phyloP scores from a whole-genome alignment of 1,140 invertebrate genomes.

The Bombus affinis region DNA sequence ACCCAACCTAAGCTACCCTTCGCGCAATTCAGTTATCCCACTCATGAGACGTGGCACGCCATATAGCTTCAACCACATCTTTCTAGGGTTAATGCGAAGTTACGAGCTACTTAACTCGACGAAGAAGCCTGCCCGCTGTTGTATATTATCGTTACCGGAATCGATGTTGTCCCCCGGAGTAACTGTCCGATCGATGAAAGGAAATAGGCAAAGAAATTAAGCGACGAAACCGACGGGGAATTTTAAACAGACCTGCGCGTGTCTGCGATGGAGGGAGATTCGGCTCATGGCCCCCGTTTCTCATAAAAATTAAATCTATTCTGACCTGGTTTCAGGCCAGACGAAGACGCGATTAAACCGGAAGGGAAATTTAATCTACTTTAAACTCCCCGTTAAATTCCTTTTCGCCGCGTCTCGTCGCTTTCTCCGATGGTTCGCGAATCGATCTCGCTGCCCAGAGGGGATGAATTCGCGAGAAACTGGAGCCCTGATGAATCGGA shows the following conservation, averaged over 20 bases:
- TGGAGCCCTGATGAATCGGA: neutral
- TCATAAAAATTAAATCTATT: slow-evolving; percentile 38
- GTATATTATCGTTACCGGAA: neutral
- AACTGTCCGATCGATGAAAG: slow-evolving; percentile 6
- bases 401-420: neutral
- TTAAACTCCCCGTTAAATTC: slow-evolving; percentile 21
- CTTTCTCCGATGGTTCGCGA: slow-evolving; percentile 15
- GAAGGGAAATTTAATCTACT: slow-evolving; percentile 48
- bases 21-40: neutral
- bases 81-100: neutral
- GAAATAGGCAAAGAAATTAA: slow-evolving; percentile 11
- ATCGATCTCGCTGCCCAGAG: neutral
- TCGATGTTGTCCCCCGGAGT: neutral
- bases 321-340: too few species aligned
- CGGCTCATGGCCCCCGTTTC: neutral
- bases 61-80: neutral
- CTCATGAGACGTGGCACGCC: neutral
- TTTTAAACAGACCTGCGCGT: slow-evolving; percentile 22
- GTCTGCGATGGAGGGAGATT: neutral
- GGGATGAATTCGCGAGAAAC: neutral
- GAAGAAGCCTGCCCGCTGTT: neutral
- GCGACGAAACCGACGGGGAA: neutral
- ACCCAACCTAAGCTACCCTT: neutral
- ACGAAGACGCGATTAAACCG: slow-evolving; percentile 24
- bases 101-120: neutral